phyloP scores from a whole-genome alignment of 2,888 invertebrate species.

The Ennomos erosarius region DNA sequence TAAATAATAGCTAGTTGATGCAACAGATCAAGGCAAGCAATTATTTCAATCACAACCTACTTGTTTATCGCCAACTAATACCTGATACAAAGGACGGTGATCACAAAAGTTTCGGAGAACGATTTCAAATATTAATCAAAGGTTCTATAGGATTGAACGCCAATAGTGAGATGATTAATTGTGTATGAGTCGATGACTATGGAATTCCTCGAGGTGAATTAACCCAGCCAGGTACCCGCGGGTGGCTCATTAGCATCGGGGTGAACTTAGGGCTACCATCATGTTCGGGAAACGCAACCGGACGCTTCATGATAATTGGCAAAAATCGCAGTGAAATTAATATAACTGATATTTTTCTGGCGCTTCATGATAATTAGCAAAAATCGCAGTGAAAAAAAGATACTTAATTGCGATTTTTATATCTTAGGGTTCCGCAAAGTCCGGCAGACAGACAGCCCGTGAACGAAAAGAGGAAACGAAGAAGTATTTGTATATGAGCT shows the following conservation, averaged over 20 bases:
- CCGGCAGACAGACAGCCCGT: no score
- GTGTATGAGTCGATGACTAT: slow-evolving; percentile 55
- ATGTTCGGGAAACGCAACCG: not conserved
- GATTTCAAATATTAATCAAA: slow-evolving; percentile 55
- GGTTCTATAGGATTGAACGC: slow-evolving; percentile 52
- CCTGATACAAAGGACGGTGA: slow-evolving; percentile 26
- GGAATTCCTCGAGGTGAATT: slow-evolving; percentile 45
- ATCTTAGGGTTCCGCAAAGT: no score
- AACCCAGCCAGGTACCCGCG: slow-evolving; percentile 38
- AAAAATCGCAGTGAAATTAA: no score
- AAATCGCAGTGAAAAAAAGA: no score
- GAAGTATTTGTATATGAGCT: no score
- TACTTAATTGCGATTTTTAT: no score
- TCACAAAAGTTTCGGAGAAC: slow-evolving; percentile 35
- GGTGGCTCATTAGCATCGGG: slow-evolving; percentile 36
- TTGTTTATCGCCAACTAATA: slow-evolving; percentile 13
- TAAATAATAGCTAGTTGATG: not conserved
- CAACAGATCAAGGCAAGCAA: slow-evolving; percentile 14
- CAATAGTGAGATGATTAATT: slow-evolving; percentile 63
- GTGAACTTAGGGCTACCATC: slow-evolving; percentile 21
- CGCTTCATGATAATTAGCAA: no score
- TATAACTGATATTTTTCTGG: no score
- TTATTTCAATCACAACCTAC: slow-evolving; percentile 17
- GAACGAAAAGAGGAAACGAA: no score
- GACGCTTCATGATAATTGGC: no score